Conservation (phyloP, 2,888 invertebrate species). For the Cantharis lateralis region DNA sequence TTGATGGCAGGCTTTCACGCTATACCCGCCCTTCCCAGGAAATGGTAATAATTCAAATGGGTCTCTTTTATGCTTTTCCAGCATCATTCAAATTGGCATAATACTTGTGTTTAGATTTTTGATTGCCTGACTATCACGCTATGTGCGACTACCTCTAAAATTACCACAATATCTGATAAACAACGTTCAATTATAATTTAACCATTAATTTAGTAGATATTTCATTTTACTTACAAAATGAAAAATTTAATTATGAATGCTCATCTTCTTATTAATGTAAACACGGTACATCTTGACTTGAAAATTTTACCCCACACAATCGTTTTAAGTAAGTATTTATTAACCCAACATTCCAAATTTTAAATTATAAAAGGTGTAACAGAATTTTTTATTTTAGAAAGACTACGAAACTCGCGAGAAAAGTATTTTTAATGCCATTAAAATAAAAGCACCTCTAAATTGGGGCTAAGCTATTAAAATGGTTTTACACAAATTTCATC, state of each 20-base stretch:
- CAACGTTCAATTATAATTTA: not conserved
- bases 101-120: conserved; percentile 22
- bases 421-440: not conserved
- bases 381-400: not conserved
- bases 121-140: conserved; percentile 17
- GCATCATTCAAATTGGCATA: conserved; percentile 31
- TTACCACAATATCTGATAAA: conserved; percentile 2
- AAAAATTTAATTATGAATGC: not conserved
- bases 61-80: conserved; percentile 31
- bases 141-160: conserved; percentile 5
- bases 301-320: not conserved
- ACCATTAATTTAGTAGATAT: not conserved
- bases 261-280: not conserved
- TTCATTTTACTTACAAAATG: not conserved
- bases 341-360: not conserved
- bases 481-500: not conserved
- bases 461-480: not conserved
- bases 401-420: not conserved
- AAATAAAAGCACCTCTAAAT: not conserved
- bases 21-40: conserved; percentile 32
- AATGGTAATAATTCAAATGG: conserved; percentile 35
- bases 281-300: not conserved
- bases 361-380: not conserved
- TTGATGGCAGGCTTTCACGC: conserved; percentile 38
- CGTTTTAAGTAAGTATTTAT: not conserved